Base-by-base conservation (phyloP, 2,888 invertebrate genomes). In the Drymonia ruficornis region DNA sequence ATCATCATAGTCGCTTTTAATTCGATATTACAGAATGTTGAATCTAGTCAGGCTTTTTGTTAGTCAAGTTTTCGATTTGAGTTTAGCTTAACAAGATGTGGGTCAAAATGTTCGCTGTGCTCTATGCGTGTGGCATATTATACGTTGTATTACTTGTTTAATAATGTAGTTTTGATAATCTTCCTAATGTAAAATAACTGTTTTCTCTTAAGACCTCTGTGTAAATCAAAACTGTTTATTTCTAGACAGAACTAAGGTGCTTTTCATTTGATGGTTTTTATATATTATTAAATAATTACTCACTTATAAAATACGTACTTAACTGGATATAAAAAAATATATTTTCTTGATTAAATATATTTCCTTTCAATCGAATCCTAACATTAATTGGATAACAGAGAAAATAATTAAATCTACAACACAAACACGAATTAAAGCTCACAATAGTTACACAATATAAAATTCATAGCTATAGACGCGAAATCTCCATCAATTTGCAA, bases 1-100 rank as follows among this genome's bases (percentile, higher is more conserved):
- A 76, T 63, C 58, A 73, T 71, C 66, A 73, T 70, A 56, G 16
- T 50, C 23, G 19, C 49, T 65, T 61, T 61, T 13, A 64, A 67
- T 59, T 64, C 53, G 44, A 49, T 55, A 58, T 63, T 55, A 60
- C 56, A 51, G 44, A 50, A 54, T 59, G 60, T 69, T 29, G 16
- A 16, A 49, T 36, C 45, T 23, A 52, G 9, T 12, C 12, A n/a
- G 5, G 36, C 16, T 31, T 42, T n/a, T 31, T 28, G 38, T 31
- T n/a, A 8, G 4, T 23, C 4, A 23, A 23, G 7, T 23, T 23
- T 23, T 23, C 0, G 23, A 23, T 34, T 23, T 38, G 52, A 50
- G 43, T 47, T 44, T 13, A 18, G 29, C 29, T 40, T 12, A 15
- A n/a, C 8, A 23, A 23, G 13, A 44, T 38, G 28, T 38, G 16